Conservation (phyloP, 2,888 invertebrate genomes). For the Chrysina gloriosa region DNA sequence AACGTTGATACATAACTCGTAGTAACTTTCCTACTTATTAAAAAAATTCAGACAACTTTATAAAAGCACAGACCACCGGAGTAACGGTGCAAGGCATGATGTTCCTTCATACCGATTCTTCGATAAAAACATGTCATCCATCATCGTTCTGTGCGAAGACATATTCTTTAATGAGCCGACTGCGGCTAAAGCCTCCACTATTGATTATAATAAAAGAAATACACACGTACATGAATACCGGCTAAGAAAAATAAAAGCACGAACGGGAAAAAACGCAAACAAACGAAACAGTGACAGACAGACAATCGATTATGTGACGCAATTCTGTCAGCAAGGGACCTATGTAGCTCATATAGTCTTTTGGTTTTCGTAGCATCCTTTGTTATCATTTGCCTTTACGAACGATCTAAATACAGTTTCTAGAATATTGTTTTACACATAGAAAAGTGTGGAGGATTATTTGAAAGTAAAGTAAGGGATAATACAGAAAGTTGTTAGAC, state of each 20-base stretch:
- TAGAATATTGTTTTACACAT: too few species aligned
- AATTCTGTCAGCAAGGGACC: slow-evolving; percentile 26
- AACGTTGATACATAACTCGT: not conserved
- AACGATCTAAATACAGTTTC: too few species aligned
- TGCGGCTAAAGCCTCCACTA: slow-evolving; percentile 54
- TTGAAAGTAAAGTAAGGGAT: too few species aligned
- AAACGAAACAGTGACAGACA: slow-evolving; percentile 31
- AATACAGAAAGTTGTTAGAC: too few species aligned
- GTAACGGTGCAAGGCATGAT: slow-evolving; percentile 57
- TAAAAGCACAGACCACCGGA: slow-evolving; percentile 55
- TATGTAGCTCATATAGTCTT: not conserved
- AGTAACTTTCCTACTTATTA: slow-evolving; percentile 4
- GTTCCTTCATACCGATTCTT: slow-evolving; percentile 59
- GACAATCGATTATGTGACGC: slow-evolving; percentile 33
- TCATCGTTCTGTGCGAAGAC: slow-evolving; percentile 62
- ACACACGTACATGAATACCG: slow-evolving; percentile 31
- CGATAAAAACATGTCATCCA: slow-evolving; percentile 64
- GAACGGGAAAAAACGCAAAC: slow-evolving; percentile 5
- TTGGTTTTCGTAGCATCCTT: not conserved
- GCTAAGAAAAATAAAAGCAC: slow-evolving; percentile 3
- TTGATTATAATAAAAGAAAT: slow-evolving; percentile 43
- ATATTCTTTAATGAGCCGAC: slow-evolving; percentile 64
- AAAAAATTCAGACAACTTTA: slow-evolving; percentile 40
- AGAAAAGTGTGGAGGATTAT: too few species aligned
- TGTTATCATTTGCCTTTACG: not conserved